Base-by-base conservation (phyloP, 2,797 vertebrate species). In the Serranus cabrilla region DNA sequence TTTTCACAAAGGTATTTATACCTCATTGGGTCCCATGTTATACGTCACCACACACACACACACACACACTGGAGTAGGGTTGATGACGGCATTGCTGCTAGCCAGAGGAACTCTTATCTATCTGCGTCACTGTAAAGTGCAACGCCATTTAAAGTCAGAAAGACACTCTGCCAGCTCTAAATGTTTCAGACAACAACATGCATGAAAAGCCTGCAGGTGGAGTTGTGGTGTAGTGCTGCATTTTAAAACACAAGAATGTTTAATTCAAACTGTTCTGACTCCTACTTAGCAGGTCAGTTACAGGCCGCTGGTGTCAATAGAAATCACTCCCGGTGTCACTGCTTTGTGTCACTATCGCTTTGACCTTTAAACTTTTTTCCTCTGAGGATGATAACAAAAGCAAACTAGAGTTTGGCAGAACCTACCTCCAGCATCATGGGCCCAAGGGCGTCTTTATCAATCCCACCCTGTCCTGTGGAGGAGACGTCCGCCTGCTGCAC, bases 391-490 rank as follows among this genome's bases (percentile, higher is more conserved):
- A 69, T 51, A 71, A 68, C n/a, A 1, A 11, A 47, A 21, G 11
- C 0, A 0, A 7, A 18, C 13, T n/a, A 11, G 27, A 31, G 21
- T 31, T 20, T 4, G 25, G 10, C 18, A 14, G 9, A 50, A 57
- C 74, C 16, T 86, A 97, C 98, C 97, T 99, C 97, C 72, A 99
- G 96, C 97, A 99, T 98, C 98, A 99, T 98, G 72, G 98, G 98
- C 88, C 98, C 98, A 60, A 99, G 96, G 0, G 97, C 94, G 86
- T 99, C 98, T 94, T 99, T 99, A 93, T 99, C 97, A 40, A 99
- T 99, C 93, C 98, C 97, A n/a, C 97, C 97, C 91, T 96, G 97
- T 81, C 96, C 98, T 0, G 97, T 98, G 57, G 97, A 98, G 0
- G 97, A 98, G 11, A 99, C 95, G 11, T 99, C 97, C 34, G 98